These are phyloP conservation scores for Venturia canescens DNA, from an alignment of 1,140 invertebrate species.

Conservation along the genomic window DNA sequence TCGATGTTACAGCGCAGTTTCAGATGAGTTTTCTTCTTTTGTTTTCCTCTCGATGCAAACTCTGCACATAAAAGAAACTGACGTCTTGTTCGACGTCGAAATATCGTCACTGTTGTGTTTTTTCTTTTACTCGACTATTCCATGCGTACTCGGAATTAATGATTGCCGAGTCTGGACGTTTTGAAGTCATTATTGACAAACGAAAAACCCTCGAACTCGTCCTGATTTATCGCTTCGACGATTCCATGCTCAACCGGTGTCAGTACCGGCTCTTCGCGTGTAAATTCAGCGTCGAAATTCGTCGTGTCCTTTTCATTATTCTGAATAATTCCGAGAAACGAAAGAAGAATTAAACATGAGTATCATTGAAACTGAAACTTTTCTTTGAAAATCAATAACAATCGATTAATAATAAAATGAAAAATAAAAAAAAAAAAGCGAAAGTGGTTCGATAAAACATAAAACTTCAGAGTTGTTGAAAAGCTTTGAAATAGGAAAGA, in stretches of 20 bases:
- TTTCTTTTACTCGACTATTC: constrained; percentile 35
- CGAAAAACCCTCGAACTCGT: constrained; percentile 98
- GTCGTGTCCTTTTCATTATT: constrained; percentile 98
- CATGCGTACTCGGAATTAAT: constrained; percentile 60
- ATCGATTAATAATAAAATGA: too few species aligned
- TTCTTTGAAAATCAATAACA: too few species aligned
- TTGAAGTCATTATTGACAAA: constrained; percentile 96
- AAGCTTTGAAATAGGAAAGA: constrained; percentile 29
- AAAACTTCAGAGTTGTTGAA: neutral
- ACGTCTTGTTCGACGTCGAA: constrained; percentile 50
- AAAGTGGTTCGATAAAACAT: constrained; percentile 25
- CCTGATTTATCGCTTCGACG: constrained; percentile 96
- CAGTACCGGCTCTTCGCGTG: constrained; percentile 96
- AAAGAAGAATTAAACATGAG: neutral
- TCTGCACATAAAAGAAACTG: constrained; percentile 3
- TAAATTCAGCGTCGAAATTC: constrained; percentile 99
- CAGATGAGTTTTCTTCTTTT: neutral
- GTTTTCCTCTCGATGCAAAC: neutral
- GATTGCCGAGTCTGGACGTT: constrained; percentile 80
- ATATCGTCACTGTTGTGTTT: neutral
- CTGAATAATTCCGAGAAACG: constrained; percentile 77
- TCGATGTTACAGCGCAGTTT: neutral
- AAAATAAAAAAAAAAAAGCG: too few species aligned
- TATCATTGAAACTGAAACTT: too few species aligned
- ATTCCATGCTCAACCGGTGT: constrained; percentile 95